A percentile compares a stretch with the other conserved stretches of the same genome.
phyloP scores from a whole-genome alignment of 2,888 invertebrate species.

The Cosmorhoe ocellata region DNA sequence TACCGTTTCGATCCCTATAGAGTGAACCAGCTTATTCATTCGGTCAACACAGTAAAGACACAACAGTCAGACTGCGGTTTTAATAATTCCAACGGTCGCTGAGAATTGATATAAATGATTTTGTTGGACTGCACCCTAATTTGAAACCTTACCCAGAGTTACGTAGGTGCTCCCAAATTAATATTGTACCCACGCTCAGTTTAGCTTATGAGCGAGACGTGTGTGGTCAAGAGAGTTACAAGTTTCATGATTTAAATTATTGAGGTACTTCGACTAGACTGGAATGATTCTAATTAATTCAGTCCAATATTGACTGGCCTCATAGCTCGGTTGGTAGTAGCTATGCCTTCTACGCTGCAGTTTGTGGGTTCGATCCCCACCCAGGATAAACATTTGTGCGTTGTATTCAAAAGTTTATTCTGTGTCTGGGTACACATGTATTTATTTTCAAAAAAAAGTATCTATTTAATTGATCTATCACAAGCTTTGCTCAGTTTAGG shows the following conservation, averaged over 20 bases:
- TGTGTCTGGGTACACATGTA: too few relatives aligned
- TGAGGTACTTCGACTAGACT: constrained; percentile 18
- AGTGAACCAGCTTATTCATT: neutral
- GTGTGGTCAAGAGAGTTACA: constrained; percentile 34
- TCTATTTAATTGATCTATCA: too few relatives aligned
- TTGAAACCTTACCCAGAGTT: constrained; percentile 32
- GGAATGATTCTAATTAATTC: too few relatives aligned
- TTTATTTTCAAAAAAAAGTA: too few relatives aligned
- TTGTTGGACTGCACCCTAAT: constrained; percentile 50
- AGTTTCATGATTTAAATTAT: constrained; percentile 32
- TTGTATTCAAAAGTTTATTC: too few relatives aligned
- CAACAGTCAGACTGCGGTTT: constrained; percentile 63
- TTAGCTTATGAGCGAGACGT: constrained; percentile 28
- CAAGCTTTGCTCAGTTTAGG: too few relatives aligned
- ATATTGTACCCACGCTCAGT: constrained; percentile 33
- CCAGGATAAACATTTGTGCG: too few relatives aligned
- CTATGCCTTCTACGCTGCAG: too few relatives aligned
- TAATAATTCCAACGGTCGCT: constrained; percentile 64
- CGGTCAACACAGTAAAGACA: constrained; percentile 13
- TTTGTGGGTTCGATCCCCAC: too few relatives aligned
- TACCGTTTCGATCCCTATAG: too few relatives aligned
- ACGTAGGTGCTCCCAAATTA: constrained; percentile 45
- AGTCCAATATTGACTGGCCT: too few relatives aligned
- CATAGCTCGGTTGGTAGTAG: too few relatives aligned
- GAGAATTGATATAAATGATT: constrained; percentile 68